phyloP scores from a whole-genome alignment of 2,888 invertebrate species.

The Latrodectus elegans region DNA sequence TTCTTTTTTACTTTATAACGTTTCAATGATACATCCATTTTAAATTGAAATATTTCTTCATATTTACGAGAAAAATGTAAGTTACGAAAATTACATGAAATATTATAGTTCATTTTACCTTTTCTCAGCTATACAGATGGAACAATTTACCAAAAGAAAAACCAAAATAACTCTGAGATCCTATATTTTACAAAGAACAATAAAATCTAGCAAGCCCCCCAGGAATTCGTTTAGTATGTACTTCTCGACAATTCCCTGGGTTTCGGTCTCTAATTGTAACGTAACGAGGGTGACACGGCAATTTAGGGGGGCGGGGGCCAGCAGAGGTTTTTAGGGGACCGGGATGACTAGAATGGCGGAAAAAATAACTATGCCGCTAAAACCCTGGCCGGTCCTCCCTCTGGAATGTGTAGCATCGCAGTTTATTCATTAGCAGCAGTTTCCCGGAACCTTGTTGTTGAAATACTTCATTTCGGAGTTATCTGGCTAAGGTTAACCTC shows the following conservation, averaged over 20 bases:
- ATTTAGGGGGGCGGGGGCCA: slow-evolving; percentile 15
- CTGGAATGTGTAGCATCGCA: slow-evolving; percentile 26
- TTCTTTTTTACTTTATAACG: too few relatives aligned
- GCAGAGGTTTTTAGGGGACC: slow-evolving; percentile 12
- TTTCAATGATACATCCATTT: too few relatives aligned
- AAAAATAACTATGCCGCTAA: not conserved
- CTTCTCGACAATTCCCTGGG: not conserved
- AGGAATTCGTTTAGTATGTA: slow-evolving; percentile 24
- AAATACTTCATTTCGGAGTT: not conserved
- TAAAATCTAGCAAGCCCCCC: slow-evolving; percentile 27
- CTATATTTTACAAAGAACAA: slow-evolving; percentile 36
- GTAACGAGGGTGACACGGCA: slow-evolving; percentile 38
- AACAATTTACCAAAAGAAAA: not conserved
- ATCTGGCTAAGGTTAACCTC: not conserved
- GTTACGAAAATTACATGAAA: too few relatives aligned
- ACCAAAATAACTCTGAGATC: not conserved
- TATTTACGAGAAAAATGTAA: too few relatives aligned
- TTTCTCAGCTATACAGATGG: too few relatives aligned
- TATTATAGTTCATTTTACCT: too few relatives aligned
- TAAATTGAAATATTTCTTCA: too few relatives aligned
- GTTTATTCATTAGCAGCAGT: slow-evolving; percentile 4
- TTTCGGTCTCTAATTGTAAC: slow-evolving; percentile 37
- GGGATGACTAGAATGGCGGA: not conserved
- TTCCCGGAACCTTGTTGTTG: not conserved
- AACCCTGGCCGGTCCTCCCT: not conserved